Base-by-base conservation (phyloP, 2,797 vertebrate genomes). In the Chelidonichthys spinosus region DNA sequence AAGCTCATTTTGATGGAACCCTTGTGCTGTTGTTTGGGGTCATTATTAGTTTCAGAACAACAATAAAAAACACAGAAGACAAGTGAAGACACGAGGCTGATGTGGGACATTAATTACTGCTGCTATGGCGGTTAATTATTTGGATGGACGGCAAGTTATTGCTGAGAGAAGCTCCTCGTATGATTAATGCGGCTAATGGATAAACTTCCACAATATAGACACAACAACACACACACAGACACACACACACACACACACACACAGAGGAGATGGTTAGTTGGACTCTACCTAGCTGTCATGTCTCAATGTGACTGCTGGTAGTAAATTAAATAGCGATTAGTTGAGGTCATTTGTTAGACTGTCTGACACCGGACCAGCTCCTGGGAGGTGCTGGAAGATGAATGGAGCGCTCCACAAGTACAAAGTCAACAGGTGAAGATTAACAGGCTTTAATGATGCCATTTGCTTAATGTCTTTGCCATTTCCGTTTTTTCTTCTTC, bases 291-390 rank as follows among this genome's bases (percentile, higher is more conserved):
- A 85, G 85, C 81, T 79, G 84, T 89, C 72, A 11, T 82, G 88
- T 87, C 90, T 92, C 84, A 52, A 15, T 83, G 74, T 89, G 87
- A 86, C 87, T 85, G 82, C 88, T 78, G 87, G 82, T 87, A 88
- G 89, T 92, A 94, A 95, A 95, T 95, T 93, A 95, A 94, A 94
- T 85, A 91, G 90, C 87, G 87, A 96, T 95, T 94, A 94, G 93
- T 83, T 81, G 74, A 75, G 83, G 89, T 88, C 92, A 92, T 96
- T 95, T 94, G 90, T 95, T 94, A 93, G 88, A 65, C 78, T 60
- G 85, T 84, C 92, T 94, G 94, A 94, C 93, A 92, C 81, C 72
- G 73, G 86, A 87, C 83, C 81, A 79, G 84, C 87, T 93, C 94
- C 85, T 78, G 84, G 78, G 93, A 94, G 92, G 86, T 80, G 78